These are phyloP conservation scores for Ctenicera cuprea DNA, from an alignment of 2,888 invertebrate genomes.

Conservation along the genomic window DNA sequence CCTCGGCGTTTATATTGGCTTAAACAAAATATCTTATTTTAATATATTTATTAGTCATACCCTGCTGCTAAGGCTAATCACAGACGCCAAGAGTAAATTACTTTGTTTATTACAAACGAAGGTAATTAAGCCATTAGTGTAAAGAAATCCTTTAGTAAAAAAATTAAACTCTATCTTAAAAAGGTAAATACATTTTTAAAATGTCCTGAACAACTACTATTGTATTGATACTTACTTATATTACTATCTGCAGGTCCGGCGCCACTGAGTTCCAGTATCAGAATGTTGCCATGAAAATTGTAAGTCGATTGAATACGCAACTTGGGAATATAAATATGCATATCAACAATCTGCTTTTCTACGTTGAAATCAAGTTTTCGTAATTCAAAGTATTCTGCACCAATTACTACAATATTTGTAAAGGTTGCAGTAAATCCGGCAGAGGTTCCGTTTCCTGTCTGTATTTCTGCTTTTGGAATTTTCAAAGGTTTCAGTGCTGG, in stretches of 20 bases:
- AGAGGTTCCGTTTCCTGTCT: constrained; percentile 68
- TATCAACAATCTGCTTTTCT: constrained; percentile 65
- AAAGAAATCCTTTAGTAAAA: no score
- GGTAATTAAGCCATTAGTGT: no score
- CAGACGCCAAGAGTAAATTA: no score
- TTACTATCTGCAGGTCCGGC: constrained; percentile 72
- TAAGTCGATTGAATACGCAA: constrained; percentile 63
- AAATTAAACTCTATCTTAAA: no score
- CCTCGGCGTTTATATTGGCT: constrained; percentile 70
- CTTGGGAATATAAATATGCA: constrained; percentile 69
- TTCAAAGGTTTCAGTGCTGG: constrained; percentile 72
- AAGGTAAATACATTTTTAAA: no score
- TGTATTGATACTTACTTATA: constrained; percentile 70
- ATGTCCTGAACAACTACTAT: no score
- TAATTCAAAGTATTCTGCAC: constrained; percentile 71
- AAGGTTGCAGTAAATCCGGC: constrained; percentile 70
- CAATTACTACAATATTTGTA: constrained; percentile 73
- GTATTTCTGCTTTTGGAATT: constrained; percentile 70
- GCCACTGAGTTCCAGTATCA: constrained; percentile 72
- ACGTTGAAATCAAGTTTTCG: constrained; percentile 66
- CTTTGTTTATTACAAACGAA: no score
- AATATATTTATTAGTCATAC: no score
- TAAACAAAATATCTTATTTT: constrained; percentile 48
- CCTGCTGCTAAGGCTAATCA: no score
- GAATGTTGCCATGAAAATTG: constrained; percentile 71